These are phyloP conservation scores for Sisyra nigra DNA, from an alignment of 2,888 invertebrate genomes.

Conservation along the genomic window DNA sequence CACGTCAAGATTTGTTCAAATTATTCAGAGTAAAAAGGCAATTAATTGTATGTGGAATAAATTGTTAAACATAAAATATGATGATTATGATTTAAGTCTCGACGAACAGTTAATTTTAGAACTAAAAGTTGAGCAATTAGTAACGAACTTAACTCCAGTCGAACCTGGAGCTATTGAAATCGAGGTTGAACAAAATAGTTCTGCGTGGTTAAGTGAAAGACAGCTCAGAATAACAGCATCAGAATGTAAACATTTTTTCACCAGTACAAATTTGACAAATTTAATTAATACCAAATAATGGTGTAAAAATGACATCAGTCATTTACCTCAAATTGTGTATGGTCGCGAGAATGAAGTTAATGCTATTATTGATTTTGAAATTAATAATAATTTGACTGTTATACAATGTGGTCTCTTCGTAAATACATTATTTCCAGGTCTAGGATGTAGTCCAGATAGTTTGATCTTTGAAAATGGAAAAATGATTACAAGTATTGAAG, in stretches of 20 bases:
- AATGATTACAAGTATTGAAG: neutral
- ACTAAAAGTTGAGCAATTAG: neutral
- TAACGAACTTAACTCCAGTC: slow-evolving; percentile 1
- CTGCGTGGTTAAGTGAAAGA: slow-evolving; percentile 5
- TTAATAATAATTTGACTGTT: neutral
- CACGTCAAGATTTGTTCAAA: neutral
- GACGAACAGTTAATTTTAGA: slow-evolving; percentile 3
- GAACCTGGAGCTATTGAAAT: slow-evolving; percentile 4
- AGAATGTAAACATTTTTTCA: slow-evolving; percentile 7
- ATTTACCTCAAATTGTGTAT: neutral
- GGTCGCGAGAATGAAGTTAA: neutral
- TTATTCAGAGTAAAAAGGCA: too few relatives aligned
- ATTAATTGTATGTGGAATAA: neutral
- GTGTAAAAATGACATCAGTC: neutral
- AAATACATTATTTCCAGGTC: slow-evolving; percentile 8
- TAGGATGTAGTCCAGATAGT: slow-evolving; percentile 10
- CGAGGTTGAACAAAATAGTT: slow-evolving; percentile 6
- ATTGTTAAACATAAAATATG: slow-evolving; percentile 1
- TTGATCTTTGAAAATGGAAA: slow-evolving; percentile 6
- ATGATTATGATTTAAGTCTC: slow-evolving; percentile 8
- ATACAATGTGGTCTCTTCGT: slow-evolving; percentile 7
- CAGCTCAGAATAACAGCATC: slow-evolving; percentile 9
- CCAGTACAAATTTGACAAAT: slow-evolving; percentile 6
- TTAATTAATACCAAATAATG: slow-evolving; percentile 4
- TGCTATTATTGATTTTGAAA: neutral